Evolutionary conservation across 1,140 invertebrate genomes (phyloP).

Genomic region (Bombus superbus): DNA sequence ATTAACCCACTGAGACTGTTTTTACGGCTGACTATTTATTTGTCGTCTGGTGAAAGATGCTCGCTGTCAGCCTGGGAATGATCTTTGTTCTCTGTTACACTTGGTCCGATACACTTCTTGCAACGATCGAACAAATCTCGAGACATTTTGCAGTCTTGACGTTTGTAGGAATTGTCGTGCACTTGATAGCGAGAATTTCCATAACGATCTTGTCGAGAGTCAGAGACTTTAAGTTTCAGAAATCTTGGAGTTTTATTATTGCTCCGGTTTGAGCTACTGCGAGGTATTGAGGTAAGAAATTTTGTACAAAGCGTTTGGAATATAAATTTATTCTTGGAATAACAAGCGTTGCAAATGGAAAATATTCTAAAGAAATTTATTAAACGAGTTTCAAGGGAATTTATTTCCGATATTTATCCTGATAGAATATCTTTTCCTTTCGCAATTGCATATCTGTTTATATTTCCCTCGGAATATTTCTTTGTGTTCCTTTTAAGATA

Average conservation of each 20-base stretch:
- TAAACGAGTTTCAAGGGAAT: not conserved
- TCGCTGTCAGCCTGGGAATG: slow-evolving; percentile 39
- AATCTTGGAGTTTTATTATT: too few relatives aligned
- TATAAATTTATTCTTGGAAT: not conserved
- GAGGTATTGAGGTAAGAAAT: not conserved
- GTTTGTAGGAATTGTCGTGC: not conserved
- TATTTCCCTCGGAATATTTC: not conserved
- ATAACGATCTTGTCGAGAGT: too few relatives aligned
- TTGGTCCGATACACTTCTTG: not conserved
- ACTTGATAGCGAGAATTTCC: too few relatives aligned
- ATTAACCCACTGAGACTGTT: slow-evolving; percentile 59
- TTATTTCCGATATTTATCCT: not conserved
- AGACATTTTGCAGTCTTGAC: not conserved
- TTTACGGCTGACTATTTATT: slow-evolving; percentile 53
- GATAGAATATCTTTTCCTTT: not conserved
- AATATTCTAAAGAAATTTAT: not conserved
- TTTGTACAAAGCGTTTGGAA: not conserved
- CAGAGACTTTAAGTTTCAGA: too few relatives aligned
- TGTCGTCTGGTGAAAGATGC: slow-evolving; percentile 36
- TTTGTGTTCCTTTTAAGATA: not conserved
- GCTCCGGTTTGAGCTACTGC: not conserved
- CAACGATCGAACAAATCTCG: not conserved
- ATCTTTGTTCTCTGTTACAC: not conserved
- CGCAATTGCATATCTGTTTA: too few relatives aligned
- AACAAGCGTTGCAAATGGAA: not conserved